Evolutionary conservation across 2,797 vertebrate genomes (phyloP), one percentile per base, ranked within the genome.

Genomic region (Parauchenoglanis punctatus): DNA sequence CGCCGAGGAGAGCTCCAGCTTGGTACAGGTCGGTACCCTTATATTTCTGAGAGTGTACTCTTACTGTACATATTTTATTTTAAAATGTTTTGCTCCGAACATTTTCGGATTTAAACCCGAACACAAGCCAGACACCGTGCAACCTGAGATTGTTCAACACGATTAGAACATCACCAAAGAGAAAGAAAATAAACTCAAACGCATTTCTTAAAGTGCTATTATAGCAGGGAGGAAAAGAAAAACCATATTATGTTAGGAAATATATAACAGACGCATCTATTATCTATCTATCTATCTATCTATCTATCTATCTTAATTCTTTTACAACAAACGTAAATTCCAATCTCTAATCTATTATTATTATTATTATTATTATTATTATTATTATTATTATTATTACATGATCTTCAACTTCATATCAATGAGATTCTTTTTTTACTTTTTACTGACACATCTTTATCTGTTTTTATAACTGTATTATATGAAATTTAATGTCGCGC

Each of bases 201-300:
- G 7, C 8, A 4, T 28, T 76, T 52, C 25, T 31, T 49, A 18
- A 52, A 54, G 44, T n/a, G 12, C 7, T 13, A 2, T 52, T 17
- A 70, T 18, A 0, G 3, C 3, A 44, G 68, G 23, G 12, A 52
- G 44, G 44, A 49, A 75, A 44, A 72, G 18, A 35, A 35, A 17
- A 35, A 17, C 13, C 28, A 35, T 68, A 68, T 20, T 23, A 59
- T 0, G 5, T 59, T 59, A 56, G 54, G 56, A 61, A 61, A 23
- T n/a, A 8, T 10, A 61, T 61, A 59, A 59, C 58, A 59, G 54
- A 56, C 18, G 5, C 12, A 35, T 70, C 31, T 70, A 70, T 70
- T 70, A 70, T 70, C 67, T 70, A 44, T 72, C 70, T 68, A 17
- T 68, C 70, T 44, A 46, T 44, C 70, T 73, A 46, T 73, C 67